Conservation (phyloP, 37 sponge, comb jelly and placozoan genomes). For the Oscarella lobularis region DNA sequence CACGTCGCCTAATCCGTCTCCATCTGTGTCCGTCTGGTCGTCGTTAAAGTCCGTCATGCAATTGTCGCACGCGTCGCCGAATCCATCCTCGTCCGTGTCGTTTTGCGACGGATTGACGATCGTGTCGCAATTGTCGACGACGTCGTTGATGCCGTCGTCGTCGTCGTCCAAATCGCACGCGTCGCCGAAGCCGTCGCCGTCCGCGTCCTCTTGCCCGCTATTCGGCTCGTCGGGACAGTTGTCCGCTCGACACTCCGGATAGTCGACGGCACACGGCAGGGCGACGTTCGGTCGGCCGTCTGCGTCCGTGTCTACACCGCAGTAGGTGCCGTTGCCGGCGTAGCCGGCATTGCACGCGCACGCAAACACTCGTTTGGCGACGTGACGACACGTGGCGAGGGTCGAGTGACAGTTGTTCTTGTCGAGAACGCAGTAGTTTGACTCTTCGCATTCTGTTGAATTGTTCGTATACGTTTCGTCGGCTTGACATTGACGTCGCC, state of each 20-base stretch:
- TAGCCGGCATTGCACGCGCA: not conserved
- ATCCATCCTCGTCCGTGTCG: slow-evolving; percentile 54
- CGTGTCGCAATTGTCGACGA: slow-evolving; percentile 56
- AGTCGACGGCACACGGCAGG: not conserved
- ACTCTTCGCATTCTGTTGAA: not conserved
- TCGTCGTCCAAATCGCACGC: slow-evolving; percentile 29
- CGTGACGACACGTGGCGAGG: not conserved
- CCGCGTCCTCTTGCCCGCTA: slow-evolving; percentile 2
- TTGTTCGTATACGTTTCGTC: not conserved
- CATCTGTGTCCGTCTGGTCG: slow-evolving; percentile 1
- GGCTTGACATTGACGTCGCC: not conserved
- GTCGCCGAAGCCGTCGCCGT: slow-evolving; percentile 2
- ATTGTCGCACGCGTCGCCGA: slow-evolving; percentile 56
- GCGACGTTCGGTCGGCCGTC: not conserved
- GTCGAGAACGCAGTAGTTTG: not conserved
- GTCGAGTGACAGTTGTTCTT: not conserved
- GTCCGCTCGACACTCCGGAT: not conserved
- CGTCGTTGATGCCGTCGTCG: slow-evolving; percentile 31
- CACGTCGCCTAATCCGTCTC: not conserved
- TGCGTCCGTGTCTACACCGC: not conserved
- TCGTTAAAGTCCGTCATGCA: not conserved
- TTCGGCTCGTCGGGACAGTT: slow-evolving; percentile 40
- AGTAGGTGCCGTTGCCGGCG: slow-evolving; percentile 6
- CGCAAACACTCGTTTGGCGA: not conserved
- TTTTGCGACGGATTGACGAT: slow-evolving; percentile 38